A percentile compares a stretch with the other conserved stretches of the same genome.
Conservation (phyloP, 1,140 invertebrate genomes). For the Latrodectus geometricus region DNA sequence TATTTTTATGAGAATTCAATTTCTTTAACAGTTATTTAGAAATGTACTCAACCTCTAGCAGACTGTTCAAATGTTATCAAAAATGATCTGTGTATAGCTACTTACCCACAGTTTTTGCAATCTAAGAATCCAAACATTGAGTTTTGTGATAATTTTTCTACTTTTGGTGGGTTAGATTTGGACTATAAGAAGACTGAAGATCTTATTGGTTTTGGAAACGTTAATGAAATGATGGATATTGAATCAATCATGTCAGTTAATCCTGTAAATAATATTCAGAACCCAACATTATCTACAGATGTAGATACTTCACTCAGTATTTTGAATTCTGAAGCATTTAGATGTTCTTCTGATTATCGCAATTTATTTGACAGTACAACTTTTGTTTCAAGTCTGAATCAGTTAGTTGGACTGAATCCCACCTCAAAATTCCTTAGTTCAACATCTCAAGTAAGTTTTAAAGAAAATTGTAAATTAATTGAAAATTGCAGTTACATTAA, state of each 20-base stretch:
- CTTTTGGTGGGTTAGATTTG: constrained; percentile 19
- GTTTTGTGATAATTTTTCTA: constrained; percentile 24
- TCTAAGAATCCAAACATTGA: background rate
- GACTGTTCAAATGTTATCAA: constrained; percentile 42
- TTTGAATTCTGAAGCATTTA: constrained; percentile 20
- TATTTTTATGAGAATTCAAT: background rate
- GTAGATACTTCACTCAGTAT: constrained; percentile 16
- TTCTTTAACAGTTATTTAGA: constrained; percentile 25
- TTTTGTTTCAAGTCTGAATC: background rate
- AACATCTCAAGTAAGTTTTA: background rate
- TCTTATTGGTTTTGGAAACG: constrained; percentile 18
- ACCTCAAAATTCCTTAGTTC: background rate
- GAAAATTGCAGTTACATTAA: background rate
- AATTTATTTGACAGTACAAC: background rate
- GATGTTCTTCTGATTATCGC: constrained; percentile 22
- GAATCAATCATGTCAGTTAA: constrained; percentile 45
- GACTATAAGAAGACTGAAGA: constrained; percentile 27
- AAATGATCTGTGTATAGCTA: constrained; percentile 4
- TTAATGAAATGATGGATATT: constrained; percentile 24
- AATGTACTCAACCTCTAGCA: constrained; percentile 28
- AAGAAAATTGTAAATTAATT: background rate
- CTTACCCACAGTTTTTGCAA: constrained; percentile 10
- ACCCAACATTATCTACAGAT: constrained; percentile 38
- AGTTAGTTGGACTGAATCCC: background rate
- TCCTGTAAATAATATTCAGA: constrained; percentile 32